Evolutionary conservation across 2,888 invertebrate genomes (phyloP), one percentile per base, ranked within the genome.

Genomic region (Dorcus parallelipipedus): DNA sequence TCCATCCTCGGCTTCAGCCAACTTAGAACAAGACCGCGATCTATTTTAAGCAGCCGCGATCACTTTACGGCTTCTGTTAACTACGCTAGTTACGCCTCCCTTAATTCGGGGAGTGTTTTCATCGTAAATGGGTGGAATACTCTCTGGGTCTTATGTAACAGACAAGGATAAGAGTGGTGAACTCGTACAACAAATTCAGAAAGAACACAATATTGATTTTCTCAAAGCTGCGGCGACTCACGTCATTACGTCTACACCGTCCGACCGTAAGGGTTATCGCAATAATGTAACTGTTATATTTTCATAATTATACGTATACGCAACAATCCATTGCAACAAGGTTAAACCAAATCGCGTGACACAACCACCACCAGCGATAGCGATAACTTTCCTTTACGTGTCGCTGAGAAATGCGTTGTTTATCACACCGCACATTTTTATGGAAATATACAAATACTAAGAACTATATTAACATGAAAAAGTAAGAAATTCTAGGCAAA

Each of bases 191-290:
- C 45, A 45, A 45, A 40, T 38, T 51, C 26, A 53, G 49, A 58
- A 57, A 52, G 58, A 54, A 50, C 50, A 42, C 33, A 50, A 58
- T 58, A 58, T 58, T 52, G 58, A 58, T 58, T 58, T 53, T 58
- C 20, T n/a, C 49, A 39, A 49, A 38, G 17, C n/a, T 45, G 48
- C 47, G 51, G 23, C 50, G 47, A 58, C 45, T 20, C 33, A 50
- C 58, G 58, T 58, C 54, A 58, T 54, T 45, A 50, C 23, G 26
- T 33, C 26, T 33, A 33, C 26, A 33, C 26, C 26, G 26, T 33
- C 26, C 26, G 26, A 33, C 26, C 26, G 26, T 33, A 33, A 33
- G 26, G 26, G 26, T 33, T 33, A 33, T 33, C 26, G 3, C 5
- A 33, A 6, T 33, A 33, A 33, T 33, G 7, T 33, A 33, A 33